Evolutionary conservation across 2,888 invertebrate genomes (phyloP).

Genomic region (Trissoscelio sp.): DNA sequence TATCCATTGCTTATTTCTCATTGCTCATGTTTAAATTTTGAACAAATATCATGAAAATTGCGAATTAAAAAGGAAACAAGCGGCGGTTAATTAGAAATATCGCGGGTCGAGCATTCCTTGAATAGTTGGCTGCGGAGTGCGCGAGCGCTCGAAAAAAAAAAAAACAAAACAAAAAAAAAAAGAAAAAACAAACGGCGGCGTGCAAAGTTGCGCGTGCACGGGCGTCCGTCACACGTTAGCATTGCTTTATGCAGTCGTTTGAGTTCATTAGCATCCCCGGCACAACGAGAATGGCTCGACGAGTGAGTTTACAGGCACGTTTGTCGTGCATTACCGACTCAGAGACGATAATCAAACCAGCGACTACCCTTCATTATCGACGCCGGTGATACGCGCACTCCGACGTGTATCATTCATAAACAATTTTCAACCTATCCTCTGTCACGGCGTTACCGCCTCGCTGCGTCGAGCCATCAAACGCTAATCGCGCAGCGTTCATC

Average conservation of each 20-base stretch:
- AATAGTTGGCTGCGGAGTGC: conserved; percentile 30
- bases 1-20: too few relatives aligned
- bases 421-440: conserved; percentile 48
- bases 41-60: conserved; percentile 15
- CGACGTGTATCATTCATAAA: conserved; percentile 60
- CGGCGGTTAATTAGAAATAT: conserved; percentile 44
- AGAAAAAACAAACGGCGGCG: too few relatives aligned
- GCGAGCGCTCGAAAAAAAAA: too few relatives aligned
- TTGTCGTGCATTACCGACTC: conserved; percentile 52
- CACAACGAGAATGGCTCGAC: conserved; percentile 30
- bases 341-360: conserved; percentile 65
- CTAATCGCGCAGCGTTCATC: conserved; percentile 26
- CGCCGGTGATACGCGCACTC: conserved; percentile 50
- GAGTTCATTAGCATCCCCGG: conserved; percentile 76
- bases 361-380: conserved; percentile 64
- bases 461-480: conserved; percentile 29
- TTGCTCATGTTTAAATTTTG: conserved; percentile 2
- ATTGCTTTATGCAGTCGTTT: conserved; percentile 76
- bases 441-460: conserved; percentile 24
- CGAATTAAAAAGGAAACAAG: conserved; percentile 13
- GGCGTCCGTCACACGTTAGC: conserved; percentile 69
- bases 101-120: conserved; percentile 32
- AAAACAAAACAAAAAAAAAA: background rate
- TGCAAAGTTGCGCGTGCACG: conserved; percentile 50
- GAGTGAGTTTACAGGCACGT: conserved; percentile 41